phyloP scores from a whole-genome alignment of 1,140 invertebrate genomes.

The Ceratosolen solmsi region DNA sequence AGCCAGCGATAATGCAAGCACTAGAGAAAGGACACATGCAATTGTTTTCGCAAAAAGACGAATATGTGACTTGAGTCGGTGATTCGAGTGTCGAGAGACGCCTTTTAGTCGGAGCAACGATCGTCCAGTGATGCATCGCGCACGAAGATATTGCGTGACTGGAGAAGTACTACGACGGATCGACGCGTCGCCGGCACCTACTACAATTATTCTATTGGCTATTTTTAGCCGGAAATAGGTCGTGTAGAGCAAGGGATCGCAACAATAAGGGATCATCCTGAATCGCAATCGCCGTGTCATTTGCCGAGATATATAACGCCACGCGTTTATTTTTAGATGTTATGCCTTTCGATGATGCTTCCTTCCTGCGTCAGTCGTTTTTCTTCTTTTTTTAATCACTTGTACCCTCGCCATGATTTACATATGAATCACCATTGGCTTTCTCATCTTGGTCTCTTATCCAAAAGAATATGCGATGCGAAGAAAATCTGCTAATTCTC shows the following conservation, averaged over 20 bases:
- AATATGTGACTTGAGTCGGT: too few relatives aligned
- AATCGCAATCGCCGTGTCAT: constrained; percentile 50
- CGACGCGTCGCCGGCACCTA: constrained; percentile 53
- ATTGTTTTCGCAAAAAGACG: too few relatives aligned
- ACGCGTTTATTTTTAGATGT: constrained; percentile 32
- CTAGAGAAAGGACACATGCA: too few relatives aligned
- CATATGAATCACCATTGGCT: neutral
- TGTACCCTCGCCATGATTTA: neutral
- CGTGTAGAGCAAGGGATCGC: constrained; percentile 60
- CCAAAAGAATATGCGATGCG: neutral
- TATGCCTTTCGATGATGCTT: neutral
- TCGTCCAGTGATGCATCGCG: constrained; percentile 40
- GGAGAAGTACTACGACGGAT: constrained; percentile 42
- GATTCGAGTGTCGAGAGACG: neutral
- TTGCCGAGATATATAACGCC: constrained; percentile 1
- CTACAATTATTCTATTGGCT: constrained; percentile 71
- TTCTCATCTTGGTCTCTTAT: neutral
- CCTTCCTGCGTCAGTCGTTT: neutral
- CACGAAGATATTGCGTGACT: constrained; percentile 50
- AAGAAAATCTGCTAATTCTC: too few relatives aligned
- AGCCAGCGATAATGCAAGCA: too few relatives aligned
- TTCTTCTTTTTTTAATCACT: neutral
- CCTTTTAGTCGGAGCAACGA: constrained; percentile 30
- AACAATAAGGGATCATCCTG: constrained; percentile 61
- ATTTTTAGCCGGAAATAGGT: constrained; percentile 73